Base-by-base conservation (phyloP, 92 coral and sea anemone genomes). In the Micromussa lordhowensis region DNA sequence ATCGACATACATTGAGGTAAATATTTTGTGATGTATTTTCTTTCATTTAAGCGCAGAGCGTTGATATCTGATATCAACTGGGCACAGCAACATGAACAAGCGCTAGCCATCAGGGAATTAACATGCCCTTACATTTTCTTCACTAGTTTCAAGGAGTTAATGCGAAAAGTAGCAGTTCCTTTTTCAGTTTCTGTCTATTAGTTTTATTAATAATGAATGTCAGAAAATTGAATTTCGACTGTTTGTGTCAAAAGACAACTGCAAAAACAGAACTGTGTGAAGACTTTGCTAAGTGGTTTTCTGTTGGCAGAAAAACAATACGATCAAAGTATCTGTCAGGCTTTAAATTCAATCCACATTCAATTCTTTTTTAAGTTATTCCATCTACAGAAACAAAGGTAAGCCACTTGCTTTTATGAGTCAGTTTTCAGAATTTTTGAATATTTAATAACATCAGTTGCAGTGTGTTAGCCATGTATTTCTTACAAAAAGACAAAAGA, bases 141-240 rank as follows among this genome's bases (percentile, higher is more conserved):
- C 13, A 5, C 26, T 26, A 61, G 10, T 26, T 26, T 61, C 14
- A 24, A 22, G 14, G 30, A 61, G 68, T 61, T 61, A 61, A 13
- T 15, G 24, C 36, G 44, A 18, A 73, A 35, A 5, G 8, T 0
- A 7, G 22, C 28, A 34, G 51, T 19, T 19, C 12, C 9, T 34
- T 35, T 36, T 73, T 5, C 10, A 61, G 29, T 73, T 22, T 44
- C 66, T 29, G 21, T 44, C 36, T n/a, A 8, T 53, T 34, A 12
- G 35, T 26, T 2, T n/a, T 28, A 77, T 77, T 78, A 54, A 78
- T 78, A 48, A 78, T 54, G 38, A 53, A 78, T 78, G 63, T 53
- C 53, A 8, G 26, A 16, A 22, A 76, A 10, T 40, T 21, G 36
- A 53, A 53, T 53, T 53, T 28, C 24, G 66, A 73, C n/a, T 24